Base-by-base conservation (phyloP, 2,113 vertebrate genomes). In the Lampris megalopsis region DNA sequence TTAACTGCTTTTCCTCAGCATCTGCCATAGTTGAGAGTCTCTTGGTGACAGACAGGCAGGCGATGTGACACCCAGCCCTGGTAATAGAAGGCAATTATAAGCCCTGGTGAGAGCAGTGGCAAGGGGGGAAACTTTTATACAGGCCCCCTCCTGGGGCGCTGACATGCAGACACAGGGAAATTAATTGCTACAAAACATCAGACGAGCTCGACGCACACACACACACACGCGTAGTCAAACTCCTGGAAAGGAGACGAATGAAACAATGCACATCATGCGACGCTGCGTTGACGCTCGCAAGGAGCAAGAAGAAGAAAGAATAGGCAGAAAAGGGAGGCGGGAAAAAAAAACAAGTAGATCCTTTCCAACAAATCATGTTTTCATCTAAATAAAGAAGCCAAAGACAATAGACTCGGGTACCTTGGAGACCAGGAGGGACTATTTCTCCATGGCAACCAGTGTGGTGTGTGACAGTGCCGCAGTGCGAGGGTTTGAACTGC, bases 401-500 rank as follows among this genome's bases (percentile, higher is more conserved):
- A 93, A 94, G 93, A 94, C 93, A 95, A 94, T 94, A 93, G 91
- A 88, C 90, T 91, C 50, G 89, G 93, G 92, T 94, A 93, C 93
- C 94, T 93, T 95, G 94, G 94, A 95, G 94, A 95, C 94, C 91
- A 92, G 87, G 89, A 93, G 93, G 24, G 92, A 94, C 90, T 92
- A 93, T 91, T 94, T 95, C 93, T 92, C 94, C 94, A 95, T 95
- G 93, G 94, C 93, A 95, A 95, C 94, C 84, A 84, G 86, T 80
- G 84, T 91, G 89, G 90, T 91, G 91, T 91, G 93, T 94, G 92
- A 91, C 89, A 87, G 89, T 91, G 91, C 90, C 81, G 93, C 90
- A 92, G 90, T 92, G 91, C 81, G 85, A 85, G 90, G 89, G 82
- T 90, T 93, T 92, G 90, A 94, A 92, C 90, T 86, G 91, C 90